Conservation (phyloP, 2,113 vertebrate species). For the Gobius niger region DNA sequence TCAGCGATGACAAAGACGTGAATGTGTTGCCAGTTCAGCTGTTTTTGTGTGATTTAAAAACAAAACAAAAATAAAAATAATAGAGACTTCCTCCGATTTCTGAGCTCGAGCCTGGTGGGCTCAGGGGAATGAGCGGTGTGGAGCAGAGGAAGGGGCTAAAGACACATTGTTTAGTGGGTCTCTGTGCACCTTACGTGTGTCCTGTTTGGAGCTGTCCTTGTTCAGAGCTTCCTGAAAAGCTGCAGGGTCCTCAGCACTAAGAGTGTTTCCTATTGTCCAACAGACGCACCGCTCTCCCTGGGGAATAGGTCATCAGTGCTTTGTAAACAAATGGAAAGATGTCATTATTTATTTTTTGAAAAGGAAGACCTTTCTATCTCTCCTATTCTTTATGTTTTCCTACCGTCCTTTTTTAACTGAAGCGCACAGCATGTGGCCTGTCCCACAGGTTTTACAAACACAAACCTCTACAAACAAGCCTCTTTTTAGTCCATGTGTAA, state of each 20-base stretch:
- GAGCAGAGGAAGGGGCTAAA: conserved; percentile 14
- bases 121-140: conserved; percentile 7
- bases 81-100: neutral
- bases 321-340: conserved; percentile 61
- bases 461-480: neutral
- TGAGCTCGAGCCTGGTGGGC: conserved; percentile 1
- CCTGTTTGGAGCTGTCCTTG: conserved; percentile 73
- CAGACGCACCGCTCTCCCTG: conserved; percentile 41
- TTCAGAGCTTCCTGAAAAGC: conserved; percentile 62
- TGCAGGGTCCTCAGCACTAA: conserved; percentile 37
- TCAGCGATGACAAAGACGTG: neutral
- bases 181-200: conserved; percentile 46
- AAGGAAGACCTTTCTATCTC: conserved; percentile 22
- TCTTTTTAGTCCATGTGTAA: conserved; percentile 10
- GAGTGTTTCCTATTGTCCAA: conserved; percentile 61
- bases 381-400: conserved; percentile 4
- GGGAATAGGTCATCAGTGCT: conserved; percentile 45
- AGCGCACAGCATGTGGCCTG: neutral
- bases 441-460: neutral
- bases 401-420: neutral
- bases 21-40: neutral
- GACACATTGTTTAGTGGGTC: conserved; percentile 42
- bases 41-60: conserved; percentile 3
- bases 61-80: neutral
- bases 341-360: conserved; percentile 53